These are phyloP conservation scores for Callyntrura sp. DNA, from an alignment of 2,888 invertebrate genomes.

Conservation along the genomic window DNA sequence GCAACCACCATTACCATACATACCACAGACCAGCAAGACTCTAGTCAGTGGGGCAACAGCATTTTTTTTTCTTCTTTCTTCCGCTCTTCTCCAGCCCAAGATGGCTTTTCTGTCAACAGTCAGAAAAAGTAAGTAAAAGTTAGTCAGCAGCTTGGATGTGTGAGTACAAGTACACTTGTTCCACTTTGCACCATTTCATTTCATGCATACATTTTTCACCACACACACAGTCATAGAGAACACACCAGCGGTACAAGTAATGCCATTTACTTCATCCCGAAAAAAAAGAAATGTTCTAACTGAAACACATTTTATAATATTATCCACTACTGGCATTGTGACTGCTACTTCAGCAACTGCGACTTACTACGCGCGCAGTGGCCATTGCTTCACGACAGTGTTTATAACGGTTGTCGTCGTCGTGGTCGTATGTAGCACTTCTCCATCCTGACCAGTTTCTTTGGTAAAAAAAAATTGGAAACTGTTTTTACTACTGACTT, in stretches of 20 bases:
- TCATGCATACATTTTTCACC: conserved; percentile 44
- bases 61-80: conserved; percentile 2
- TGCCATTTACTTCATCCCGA: conserved; percentile 27
- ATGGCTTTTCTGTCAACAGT: conserved; percentile 56
- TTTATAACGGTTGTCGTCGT: conserved; percentile 25
- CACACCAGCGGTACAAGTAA: background rate
- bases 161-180: conserved; percentile 53
- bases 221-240: background rate
- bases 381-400: conserved; percentile 10
- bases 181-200: conserved; percentile 65
- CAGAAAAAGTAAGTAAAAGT: conserved; percentile 65
- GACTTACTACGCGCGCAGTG: background rate
- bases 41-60: background rate
- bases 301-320: background rate
- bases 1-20: conserved; percentile 49
- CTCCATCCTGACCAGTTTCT: conserved; percentile 10
- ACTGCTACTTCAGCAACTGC: background rate
- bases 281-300: background rate
- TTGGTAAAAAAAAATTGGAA: conserved; percentile 11
- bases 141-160: conserved; percentile 15
- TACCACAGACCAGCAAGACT: conserved; percentile 29
- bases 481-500: conserved; percentile 59
- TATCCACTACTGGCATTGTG: conserved; percentile 13
- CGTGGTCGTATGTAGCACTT: conserved; percentile 2
- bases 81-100: conserved; percentile 5